A percentile compares a stretch with the other conserved stretches of the same genome.
Evolutionary conservation across 2,113 vertebrate genomes (phyloP).

Genomic region (Albula glossodonta): DNA sequence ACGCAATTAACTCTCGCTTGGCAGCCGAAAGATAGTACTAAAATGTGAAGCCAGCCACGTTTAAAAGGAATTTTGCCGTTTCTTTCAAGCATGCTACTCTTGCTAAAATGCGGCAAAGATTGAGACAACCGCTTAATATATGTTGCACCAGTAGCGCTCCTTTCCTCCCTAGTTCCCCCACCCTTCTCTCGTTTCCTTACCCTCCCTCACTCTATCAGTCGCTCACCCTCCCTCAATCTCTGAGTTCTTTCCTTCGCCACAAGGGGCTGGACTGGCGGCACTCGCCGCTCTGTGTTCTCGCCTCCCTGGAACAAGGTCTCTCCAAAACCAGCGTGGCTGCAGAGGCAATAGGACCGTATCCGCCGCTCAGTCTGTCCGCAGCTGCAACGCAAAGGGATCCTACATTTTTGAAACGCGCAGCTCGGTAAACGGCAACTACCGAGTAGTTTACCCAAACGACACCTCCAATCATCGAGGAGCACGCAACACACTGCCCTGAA

Average conservation of each 20-base stretch:
- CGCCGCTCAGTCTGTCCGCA: conserved; percentile 21
- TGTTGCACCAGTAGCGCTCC: conserved; percentile 2
- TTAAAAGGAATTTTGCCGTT: neutral
- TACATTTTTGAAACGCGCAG: conserved; percentile 52
- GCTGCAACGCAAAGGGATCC: conserved; percentile 50
- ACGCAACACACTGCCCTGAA: neutral
- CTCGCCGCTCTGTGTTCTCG: conserved; percentile 32
- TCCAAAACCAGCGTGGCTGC: conserved; percentile 56
- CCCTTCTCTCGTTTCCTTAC: neutral
- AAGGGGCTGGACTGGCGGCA: conserved; percentile 63
- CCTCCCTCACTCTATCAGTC: conserved; percentile 19
- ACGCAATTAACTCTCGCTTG: neutral
- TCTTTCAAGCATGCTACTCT: neutral
- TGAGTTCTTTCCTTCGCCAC: conserved; percentile 60
- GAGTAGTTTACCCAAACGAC: conserved; percentile 43
- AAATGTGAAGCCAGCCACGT: neutral
- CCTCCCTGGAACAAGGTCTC: conserved; percentile 46
- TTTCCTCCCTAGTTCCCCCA: neutral
- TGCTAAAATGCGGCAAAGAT: neutral
- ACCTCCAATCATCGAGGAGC: conserved; percentile 17
- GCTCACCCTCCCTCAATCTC: conserved; percentile 33
- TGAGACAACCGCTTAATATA: neutral
- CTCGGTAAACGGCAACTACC: conserved; percentile 33
- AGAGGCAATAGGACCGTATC: conserved; percentile 38
- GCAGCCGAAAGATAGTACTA: neutral